phyloP scores from a whole-genome alignment of 2,797 vertebrate species.

The Eidolon dupreanum region DNA sequence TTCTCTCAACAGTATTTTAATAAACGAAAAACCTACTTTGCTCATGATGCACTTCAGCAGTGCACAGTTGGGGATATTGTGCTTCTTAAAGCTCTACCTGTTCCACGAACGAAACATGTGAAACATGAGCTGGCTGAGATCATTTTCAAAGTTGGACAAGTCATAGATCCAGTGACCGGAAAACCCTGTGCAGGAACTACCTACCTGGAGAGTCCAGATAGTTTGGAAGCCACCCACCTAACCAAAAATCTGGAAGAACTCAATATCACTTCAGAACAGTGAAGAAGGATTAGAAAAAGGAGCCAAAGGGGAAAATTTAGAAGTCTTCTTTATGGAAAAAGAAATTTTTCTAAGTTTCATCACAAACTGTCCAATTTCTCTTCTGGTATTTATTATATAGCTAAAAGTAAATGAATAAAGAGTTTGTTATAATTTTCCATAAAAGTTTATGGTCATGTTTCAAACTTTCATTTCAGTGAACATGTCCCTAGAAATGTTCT shows the following conservation, averaged over 20 bases:
- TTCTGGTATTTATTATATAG: conserved; percentile 13
- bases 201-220: conserved; percentile 90
- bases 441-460: not conserved
- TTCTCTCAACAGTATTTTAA: conserved; percentile 92
- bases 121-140: conserved; percentile 96
- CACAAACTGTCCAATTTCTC: not conserved
- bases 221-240: conserved; percentile 84
- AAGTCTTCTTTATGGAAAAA: conserved; percentile 28
- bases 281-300: conserved; percentile 21
- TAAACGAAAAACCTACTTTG: conserved; percentile 98
- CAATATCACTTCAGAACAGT: conserved; percentile 85
- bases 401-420: conserved; percentile 46
- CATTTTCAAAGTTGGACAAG: conserved; percentile 94
- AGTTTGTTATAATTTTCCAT: not conserved
- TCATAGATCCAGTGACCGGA: conserved; percentile 95
- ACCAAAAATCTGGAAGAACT: conserved; percentile 90
- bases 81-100: conserved; percentile 93
- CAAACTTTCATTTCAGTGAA: not conserved
- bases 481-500: not conserved
- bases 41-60: conserved; percentile 93
- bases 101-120: conserved; percentile 92
- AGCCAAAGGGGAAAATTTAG: not conserved
- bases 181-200: conserved; percentile 90
- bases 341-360: not conserved
- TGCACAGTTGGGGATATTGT: conserved; percentile 95